phyloP scores from a whole-genome alignment of 2,797 vertebrate species.

The Brotogeris chrysoptera region DNA sequence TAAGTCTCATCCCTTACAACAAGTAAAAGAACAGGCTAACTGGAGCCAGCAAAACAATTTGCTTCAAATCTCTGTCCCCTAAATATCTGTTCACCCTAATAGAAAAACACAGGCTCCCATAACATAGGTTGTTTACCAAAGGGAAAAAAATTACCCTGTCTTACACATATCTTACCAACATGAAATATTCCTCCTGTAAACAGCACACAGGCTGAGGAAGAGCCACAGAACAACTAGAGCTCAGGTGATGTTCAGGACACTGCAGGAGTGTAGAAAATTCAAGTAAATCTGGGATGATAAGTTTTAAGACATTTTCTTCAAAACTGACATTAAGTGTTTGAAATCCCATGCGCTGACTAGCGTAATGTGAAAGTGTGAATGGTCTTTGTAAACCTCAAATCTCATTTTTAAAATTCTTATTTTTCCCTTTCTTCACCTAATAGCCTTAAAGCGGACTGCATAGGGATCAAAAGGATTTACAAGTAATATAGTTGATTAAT shows the following conservation, averaged over 20 bases:
- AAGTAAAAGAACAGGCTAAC: not conserved
- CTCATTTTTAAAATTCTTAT: not conserved
- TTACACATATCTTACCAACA: not conserved
- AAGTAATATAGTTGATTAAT: not conserved
- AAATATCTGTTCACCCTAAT: not conserved
- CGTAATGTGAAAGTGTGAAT: not conserved
- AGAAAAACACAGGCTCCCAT: not conserved
- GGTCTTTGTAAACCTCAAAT: not conserved
- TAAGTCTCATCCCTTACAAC: not conserved
- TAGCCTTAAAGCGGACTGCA: not conserved
- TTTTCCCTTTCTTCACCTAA: not conserved
- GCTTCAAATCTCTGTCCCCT: not conserved
- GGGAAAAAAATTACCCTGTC: not conserved
- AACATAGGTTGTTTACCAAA: not conserved
- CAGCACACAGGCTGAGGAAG: not conserved
- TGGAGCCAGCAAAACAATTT: not conserved
- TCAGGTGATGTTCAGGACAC: not conserved
- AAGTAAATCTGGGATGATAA: not conserved
- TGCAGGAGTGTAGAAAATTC: not conserved
- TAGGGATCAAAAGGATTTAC: not conserved
- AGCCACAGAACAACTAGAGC: not conserved
- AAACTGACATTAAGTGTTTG: not conserved
- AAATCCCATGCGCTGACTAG: not conserved
- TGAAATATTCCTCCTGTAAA: not conserved
- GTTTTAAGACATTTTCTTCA: not conserved